Evolutionary conservation across 2,797 vertebrate genomes (phyloP), one percentile per base, ranked within the genome.

Genomic region (Gymnothorax javanicus): DNA sequence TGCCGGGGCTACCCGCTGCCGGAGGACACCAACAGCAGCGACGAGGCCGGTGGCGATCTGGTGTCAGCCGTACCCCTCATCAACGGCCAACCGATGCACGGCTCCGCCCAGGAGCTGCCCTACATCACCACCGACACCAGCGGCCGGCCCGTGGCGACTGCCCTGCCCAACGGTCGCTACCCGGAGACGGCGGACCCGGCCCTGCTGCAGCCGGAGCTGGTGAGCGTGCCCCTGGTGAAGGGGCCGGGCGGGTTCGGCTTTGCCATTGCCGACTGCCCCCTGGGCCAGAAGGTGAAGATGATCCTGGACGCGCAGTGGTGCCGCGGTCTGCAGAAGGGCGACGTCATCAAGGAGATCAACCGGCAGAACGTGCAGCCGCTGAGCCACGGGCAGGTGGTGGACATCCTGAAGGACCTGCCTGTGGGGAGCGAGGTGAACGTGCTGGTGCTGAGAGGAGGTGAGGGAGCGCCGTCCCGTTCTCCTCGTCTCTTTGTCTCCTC

Each of bases 271-370:
- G 98, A 99, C 90, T 98, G 97, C 89, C 97, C 98, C 0, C 93
- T 97, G 7, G 98, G 98, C 20, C 98, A 99, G 90, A 99, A 99
- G 93, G 98, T 99, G 88, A 99, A 99, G 94, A 99, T 99, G 98
- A 99, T 99, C 94, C 93, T 99, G 94, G 98, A 99, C 17, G 98
- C 97, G 25, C 98, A 99, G 94, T 99, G 98, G 98, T 99, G 98
- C 92, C 97, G 97, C 6, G 98, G 98, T 85, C 94, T 99, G 89
- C 95, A 99, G 91, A 99, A 99, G 89, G 98, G 98, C 1, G 98
- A 99, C 0, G 96, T 99, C 20, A 98, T 99, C 94, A 98, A 99
- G 94, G 98, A 99, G 93, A 97, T 99, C 88, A 98, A 97, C 94
- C 95, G 97, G 17, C 98, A 98, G 93, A 99, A 99, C 0, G 98